Percentiles rank a stretch among this genome's conserved stretches.
These are phyloP conservation scores for Drosophila orena DNA, from an alignment of 1,140 invertebrate species.

Conservation along the genomic window DNA sequence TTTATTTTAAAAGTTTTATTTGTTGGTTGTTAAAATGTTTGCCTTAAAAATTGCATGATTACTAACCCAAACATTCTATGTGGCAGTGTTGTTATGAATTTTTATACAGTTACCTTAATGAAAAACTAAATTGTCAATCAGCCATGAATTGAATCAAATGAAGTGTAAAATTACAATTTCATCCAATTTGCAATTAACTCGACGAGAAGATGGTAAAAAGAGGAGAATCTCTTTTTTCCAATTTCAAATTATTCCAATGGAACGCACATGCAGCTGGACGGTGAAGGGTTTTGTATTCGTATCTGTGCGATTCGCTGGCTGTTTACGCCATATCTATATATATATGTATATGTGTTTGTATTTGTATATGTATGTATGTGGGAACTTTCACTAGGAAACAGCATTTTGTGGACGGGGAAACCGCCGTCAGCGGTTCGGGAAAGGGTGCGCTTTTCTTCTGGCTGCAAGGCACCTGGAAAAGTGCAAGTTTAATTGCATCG, in stretches of 20 bases:
- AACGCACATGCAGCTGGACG: constrained; percentile 67
- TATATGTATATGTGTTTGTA: neutral
- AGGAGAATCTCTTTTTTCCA: constrained; percentile 50
- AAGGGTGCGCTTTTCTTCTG: constrained; percentile 42
- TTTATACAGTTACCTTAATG: constrained; percentile 67
- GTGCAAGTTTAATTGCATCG: constrained; percentile 83
- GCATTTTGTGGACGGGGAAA: constrained; percentile 48
- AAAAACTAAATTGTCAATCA: constrained; percentile 85
- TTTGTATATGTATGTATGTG: neutral
- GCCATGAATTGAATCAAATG: constrained; percentile 84
- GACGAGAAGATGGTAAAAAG: constrained; percentile 71
- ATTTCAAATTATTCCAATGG: constrained; percentile 83
- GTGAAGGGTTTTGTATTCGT: constrained; percentile 26
- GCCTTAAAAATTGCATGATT: neutral
- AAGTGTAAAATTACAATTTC: constrained; percentile 85
- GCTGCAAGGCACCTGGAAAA: constrained; percentile 53
- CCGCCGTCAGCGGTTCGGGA: constrained; percentile 39
- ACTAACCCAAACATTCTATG: neutral
- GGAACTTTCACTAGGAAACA: constrained; percentile 60
- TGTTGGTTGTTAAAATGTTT: neutral
- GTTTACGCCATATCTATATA: constrained; percentile 14
- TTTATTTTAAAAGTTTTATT: neutral
- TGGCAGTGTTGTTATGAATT: constrained; percentile 11
- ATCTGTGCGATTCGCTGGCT: constrained; percentile 5
- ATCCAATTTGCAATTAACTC: constrained; percentile 85